phyloP scores from a whole-genome alignment of 2,888 invertebrate species.

The Busseola fusca region DNA sequence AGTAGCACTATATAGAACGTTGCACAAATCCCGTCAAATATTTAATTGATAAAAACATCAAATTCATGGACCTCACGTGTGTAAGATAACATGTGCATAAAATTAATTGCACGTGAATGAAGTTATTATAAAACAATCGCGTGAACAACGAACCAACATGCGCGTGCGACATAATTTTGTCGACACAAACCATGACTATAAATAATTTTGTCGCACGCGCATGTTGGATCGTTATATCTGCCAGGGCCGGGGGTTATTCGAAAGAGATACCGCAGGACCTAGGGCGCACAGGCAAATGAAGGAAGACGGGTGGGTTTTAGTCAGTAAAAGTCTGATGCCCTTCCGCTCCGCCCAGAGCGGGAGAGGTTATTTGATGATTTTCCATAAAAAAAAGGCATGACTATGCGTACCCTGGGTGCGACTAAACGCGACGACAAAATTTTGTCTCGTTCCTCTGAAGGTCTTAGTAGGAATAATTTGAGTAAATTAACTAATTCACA shows the following conservation, averaged over 20 bases:
- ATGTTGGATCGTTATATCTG: too few species aligned
- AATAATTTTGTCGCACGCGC: too few species aligned
- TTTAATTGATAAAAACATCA: conserved; percentile 29
- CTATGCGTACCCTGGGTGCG: background rate
- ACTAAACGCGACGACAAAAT: background rate
- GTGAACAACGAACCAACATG: background rate
- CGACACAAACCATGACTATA: too few species aligned
- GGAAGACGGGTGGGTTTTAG: too few species aligned
- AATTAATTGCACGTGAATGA: conserved; percentile 30
- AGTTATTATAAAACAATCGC: conserved; percentile 13
- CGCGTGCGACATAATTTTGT: background rate
- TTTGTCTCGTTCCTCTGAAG: conserved; percentile 19
- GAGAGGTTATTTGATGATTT: too few species aligned
- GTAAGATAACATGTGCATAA: conserved; percentile 24
- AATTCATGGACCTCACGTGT: conserved; percentile 19
- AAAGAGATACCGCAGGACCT: too few species aligned
- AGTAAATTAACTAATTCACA: conserved; percentile 21
- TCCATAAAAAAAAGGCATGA: too few species aligned
- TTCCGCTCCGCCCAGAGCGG: too few species aligned
- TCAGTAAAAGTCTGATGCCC: too few species aligned
- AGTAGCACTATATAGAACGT: too few species aligned
- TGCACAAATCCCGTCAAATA: background rate
- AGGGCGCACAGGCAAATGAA: too few species aligned
- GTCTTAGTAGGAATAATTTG: conserved; percentile 21
- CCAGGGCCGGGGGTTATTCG: too few species aligned